These are phyloP conservation scores for Thamnophis sirtalis DNA, from an alignment of 2,113 vertebrate genomes.

Conservation along the genomic window DNA sequence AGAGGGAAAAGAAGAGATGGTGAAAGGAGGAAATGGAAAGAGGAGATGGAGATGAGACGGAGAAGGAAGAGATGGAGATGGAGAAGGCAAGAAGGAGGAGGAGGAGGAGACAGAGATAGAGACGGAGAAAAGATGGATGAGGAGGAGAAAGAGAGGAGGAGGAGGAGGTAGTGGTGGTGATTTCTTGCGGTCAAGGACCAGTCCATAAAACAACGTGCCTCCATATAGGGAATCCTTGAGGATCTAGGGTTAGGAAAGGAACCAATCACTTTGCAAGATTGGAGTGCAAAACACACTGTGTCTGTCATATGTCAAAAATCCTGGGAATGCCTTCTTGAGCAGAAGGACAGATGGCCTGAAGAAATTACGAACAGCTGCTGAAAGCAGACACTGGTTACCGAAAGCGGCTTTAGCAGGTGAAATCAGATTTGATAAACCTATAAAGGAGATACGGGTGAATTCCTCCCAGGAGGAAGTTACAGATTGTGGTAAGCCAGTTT, in stretches of 20 bases:
- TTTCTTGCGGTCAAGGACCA: background rate
- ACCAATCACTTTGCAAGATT: background rate
- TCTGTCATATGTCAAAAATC: background rate
- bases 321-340: background rate
- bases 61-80: no score
- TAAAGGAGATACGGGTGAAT: background rate
- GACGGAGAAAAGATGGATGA: no score
- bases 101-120: no score
- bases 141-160: no score
- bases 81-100: no score
- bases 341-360: constrained; percentile 7
- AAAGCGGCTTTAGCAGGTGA: background rate
- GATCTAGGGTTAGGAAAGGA: background rate
- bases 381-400: background rate
- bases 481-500: background rate
- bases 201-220: background rate
- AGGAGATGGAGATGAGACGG: no score
- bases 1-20: no score
- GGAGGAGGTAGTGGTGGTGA: no score
- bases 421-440: background rate
- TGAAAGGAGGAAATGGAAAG: no score
- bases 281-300: background rate
- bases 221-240: background rate
- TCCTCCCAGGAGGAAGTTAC: background rate
- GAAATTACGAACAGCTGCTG: background rate